Percentiles rank a stretch among this genome's conserved stretches.
Conservation (phyloP, 2,113 vertebrate species). For the Raja brachyura region DNA sequence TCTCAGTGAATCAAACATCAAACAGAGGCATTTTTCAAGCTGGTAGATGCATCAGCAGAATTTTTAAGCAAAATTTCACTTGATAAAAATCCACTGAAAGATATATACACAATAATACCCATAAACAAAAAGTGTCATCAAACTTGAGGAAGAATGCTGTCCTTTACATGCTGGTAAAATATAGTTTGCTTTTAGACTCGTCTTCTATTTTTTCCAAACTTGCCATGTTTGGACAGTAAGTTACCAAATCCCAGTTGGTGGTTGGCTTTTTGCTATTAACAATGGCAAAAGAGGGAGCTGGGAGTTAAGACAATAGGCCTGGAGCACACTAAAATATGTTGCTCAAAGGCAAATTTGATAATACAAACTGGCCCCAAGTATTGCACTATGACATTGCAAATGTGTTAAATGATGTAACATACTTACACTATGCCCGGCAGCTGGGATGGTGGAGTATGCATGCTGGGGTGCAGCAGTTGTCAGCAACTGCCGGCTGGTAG, state of each 20-base stretch:
- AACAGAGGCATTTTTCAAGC: background rate
- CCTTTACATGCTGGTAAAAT: background rate
- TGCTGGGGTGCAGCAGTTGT: background rate
- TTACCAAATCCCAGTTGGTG: background rate
- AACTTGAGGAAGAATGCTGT: background rate
- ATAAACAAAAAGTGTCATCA: background rate
- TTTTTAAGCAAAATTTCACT: background rate
- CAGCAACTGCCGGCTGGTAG: background rate
- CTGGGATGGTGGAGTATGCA: background rate
- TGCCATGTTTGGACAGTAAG: background rate
- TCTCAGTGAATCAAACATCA: background rate
- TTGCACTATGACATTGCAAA: background rate
- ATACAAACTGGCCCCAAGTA: background rate
- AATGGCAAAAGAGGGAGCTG: background rate
- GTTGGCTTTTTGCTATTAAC: background rate
- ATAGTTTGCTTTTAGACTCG: background rate
- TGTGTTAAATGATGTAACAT: background rate
- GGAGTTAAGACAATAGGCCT: background rate
- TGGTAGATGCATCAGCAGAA: background rate
- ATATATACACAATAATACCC: background rate
- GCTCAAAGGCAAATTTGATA: background rate
- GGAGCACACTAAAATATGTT: background rate
- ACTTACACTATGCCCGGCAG: slow-evolving; percentile 9
- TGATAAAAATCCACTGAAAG: background rate
- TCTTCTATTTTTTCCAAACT: background rate